phyloP scores from a whole-genome alignment of 2,797 vertebrate genomes.

The Somateria mollissima region DNA sequence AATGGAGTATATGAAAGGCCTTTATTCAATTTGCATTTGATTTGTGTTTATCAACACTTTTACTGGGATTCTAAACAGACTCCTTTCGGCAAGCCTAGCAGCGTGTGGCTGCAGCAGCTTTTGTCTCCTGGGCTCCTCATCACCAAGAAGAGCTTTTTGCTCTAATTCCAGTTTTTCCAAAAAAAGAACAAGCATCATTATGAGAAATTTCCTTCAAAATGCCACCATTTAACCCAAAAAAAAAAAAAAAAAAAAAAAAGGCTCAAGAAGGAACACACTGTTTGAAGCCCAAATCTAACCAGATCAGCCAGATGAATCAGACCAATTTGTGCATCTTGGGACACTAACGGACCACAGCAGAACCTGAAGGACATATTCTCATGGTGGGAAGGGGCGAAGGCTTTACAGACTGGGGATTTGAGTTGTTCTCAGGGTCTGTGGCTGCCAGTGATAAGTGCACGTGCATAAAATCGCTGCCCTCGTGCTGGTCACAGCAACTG shows the following conservation, averaged over 20 bases:
- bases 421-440: neutral
- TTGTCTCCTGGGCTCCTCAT: neutral
- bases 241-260: neutral
- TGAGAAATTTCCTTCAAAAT: neutral
- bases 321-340: neutral
- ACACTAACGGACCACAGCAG: neutral
- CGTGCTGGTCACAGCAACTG: neutral
- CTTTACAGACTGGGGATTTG: neutral
- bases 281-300: neutral
- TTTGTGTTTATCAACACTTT: constrained; percentile 39
- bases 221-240: neutral
- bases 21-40: constrained; percentile 43
- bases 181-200: neutral
- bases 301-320: no score
- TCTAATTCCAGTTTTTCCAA: neutral
- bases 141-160: neutral
- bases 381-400: neutral
- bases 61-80: neutral
- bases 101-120: neutral
- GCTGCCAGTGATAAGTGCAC: fast-evolving
- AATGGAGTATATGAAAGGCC: constrained; percentile 23
- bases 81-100: neutral
- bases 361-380: neutral
- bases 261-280: fast-evolving
- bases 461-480: fast-evolving